phyloP scores from a whole-genome alignment of 1,140 invertebrate genomes.

The Drosophila prosaltans region DNA sequence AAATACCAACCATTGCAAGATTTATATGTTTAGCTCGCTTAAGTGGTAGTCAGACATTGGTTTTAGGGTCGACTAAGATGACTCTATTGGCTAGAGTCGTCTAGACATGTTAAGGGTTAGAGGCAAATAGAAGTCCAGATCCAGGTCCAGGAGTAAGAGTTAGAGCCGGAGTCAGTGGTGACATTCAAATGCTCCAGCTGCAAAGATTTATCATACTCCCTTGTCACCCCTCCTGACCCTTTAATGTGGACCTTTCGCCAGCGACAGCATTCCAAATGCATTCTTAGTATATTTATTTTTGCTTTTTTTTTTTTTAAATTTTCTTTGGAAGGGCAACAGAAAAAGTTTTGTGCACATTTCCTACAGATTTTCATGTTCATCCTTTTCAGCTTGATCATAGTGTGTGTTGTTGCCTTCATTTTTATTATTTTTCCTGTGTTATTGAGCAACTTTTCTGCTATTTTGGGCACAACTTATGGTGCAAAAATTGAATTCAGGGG shows the following conservation, averaged over 20 bases:
- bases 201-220: conserved; percentile 62
- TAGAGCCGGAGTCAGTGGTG: conserved; percentile 37
- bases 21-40: conserved; percentile 78
- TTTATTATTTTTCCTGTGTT: conserved; percentile 59
- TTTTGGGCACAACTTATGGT: conserved; percentile 78
- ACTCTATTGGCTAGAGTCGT: conserved; percentile 58
- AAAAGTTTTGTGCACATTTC: conserved; percentile 34
- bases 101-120: conserved; percentile 49
- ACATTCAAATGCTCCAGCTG: conserved; percentile 71
- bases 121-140: conserved; percentile 15
- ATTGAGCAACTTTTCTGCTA: conserved; percentile 78
- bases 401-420: conserved; percentile 55
- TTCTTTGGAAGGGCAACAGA: conserved; percentile 22
- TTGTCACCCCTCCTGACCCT: background rate
- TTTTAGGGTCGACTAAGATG: conserved; percentile 64
- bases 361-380: conserved; percentile 61
- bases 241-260: background rate
- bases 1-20: conserved; percentile 77
- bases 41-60: conserved; percentile 79
- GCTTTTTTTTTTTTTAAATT: conserved; percentile 20
- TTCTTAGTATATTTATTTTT: background rate
- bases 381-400: conserved; percentile 20
- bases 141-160: conserved; percentile 2
- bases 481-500: conserved; percentile 72
- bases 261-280: conserved; percentile 4